Percentiles rank a stretch among this genome's conserved stretches.
These are phyloP conservation scores for Semaprochilodus insignis DNA, from an alignment of 2,797 vertebrate genomes.

Conservation along the genomic window DNA sequence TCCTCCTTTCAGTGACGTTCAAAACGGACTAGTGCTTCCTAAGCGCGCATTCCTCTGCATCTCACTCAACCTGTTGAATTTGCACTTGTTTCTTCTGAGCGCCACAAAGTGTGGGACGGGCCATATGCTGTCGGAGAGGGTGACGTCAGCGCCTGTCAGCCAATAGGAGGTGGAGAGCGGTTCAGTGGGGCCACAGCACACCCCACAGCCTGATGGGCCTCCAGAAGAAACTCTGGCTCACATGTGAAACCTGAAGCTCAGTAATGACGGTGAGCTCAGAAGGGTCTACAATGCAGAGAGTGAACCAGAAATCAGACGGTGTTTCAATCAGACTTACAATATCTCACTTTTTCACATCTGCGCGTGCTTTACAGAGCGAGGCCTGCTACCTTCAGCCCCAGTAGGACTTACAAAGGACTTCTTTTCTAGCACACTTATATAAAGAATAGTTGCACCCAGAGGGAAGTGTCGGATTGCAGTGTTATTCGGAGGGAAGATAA, in stretches of 20 bases:
- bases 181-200: background rate
- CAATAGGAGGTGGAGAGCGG: slow-evolving; percentile 65
- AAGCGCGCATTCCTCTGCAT: slow-evolving; percentile 24
- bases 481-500: too few species aligned
- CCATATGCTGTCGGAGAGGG: slow-evolving; percentile 66
- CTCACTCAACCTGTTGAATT: slow-evolving; percentile 53
- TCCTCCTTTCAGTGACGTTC: slow-evolving; percentile 9
- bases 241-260: slow-evolving; percentile 17
- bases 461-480: too few species aligned
- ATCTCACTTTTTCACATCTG: background rate
- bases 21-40: background rate
- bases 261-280: slow-evolving; percentile 12
- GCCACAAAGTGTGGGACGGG: slow-evolving; percentile 66
- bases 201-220: background rate
- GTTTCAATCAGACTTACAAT: background rate
- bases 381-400: background rate
- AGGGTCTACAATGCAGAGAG: background rate
- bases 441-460: too few species aligned
- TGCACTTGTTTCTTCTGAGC: slow-evolving; percentile 70
- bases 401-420: background rate
- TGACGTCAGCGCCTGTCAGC: slow-evolving; percentile 73
- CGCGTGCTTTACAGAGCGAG: background rate
- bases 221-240: slow-evolving; percentile 1
- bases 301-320: background rate
- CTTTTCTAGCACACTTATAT: too few species aligned